phyloP scores from a whole-genome alignment of 2,797 vertebrate species.

The Cynodonichthys magdalenae region DNA sequence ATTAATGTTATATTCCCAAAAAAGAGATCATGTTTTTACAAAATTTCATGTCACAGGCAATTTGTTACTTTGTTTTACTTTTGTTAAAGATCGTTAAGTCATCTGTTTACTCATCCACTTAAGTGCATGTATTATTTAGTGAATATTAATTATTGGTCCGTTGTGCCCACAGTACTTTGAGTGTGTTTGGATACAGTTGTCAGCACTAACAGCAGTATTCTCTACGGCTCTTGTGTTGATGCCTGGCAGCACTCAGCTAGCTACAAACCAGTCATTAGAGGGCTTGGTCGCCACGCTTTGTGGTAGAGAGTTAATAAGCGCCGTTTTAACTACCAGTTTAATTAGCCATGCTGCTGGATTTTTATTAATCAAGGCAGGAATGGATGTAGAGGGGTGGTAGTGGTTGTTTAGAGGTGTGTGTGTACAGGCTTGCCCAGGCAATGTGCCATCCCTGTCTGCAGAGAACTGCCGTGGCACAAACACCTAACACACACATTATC shows the following conservation, averaged over 20 bases:
- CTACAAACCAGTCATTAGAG: slow-evolving; percentile 66
- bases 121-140: slow-evolving; percentile 59
- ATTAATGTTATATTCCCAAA: too few relatives aligned
- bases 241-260: slow-evolving; percentile 53
- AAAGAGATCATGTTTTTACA: too few relatives aligned
- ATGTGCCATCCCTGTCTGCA: slow-evolving; percentile 73
- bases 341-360: slow-evolving; percentile 85
- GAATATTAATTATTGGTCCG: slow-evolving; percentile 80
- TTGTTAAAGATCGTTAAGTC: slow-evolving; percentile 48
- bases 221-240: slow-evolving; percentile 64
- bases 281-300: slow-evolving; percentile 59
- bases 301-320: slow-evolving; percentile 80
- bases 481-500: slow-evolving; percentile 73
- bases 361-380: slow-evolving; percentile 81
- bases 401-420: slow-evolving; percentile 55
- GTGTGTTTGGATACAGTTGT: slow-evolving; percentile 84
- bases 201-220: slow-evolving; percentile 76
- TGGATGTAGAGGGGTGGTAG: slow-evolving; percentile 54
- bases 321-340: slow-evolving; percentile 82
- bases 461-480: slow-evolving; percentile 75
- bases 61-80: slow-evolving; percentile 54
- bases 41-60: too few relatives aligned
- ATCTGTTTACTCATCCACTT: slow-evolving; percentile 68
- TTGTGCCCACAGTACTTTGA: slow-evolving; percentile 72
- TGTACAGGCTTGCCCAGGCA: slow-evolving; percentile 85